These are phyloP conservation scores for Chaitophorus viminalis DNA, from an alignment of 2,888 invertebrate genomes.

Conservation along the genomic window DNA sequence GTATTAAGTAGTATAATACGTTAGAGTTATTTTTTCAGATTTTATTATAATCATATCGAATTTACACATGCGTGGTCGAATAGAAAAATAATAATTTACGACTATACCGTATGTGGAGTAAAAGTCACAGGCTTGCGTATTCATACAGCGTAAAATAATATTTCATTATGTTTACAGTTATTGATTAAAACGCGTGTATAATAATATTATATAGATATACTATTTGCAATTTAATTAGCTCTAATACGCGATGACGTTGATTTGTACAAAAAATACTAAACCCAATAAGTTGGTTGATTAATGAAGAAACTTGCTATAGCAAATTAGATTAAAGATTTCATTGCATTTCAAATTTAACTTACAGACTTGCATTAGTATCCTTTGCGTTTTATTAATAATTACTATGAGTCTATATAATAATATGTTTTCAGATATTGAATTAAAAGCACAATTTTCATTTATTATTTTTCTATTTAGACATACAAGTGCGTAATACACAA, in stretches of 20 bases:
- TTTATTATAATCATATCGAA: slow-evolving; percentile 23
- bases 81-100: slow-evolving; percentile 4
- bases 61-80: not conserved
- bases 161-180: slow-evolving; percentile 30
- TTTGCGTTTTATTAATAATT: slow-evolving; percentile 26
- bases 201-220: not conserved
- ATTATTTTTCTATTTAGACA: not conserved
- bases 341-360: slow-evolving; percentile 28
- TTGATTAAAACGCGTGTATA: slow-evolving; percentile 25
- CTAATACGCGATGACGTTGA: slow-evolving; percentile 16
- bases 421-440: slow-evolving; percentile 10
- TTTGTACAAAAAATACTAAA: not conserved
- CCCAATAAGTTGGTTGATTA: slow-evolving; percentile 44
- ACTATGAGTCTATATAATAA: too few species aligned
- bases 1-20: too few species aligned
- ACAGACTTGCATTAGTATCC: slow-evolving; percentile 1
- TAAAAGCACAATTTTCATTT: slow-evolving; percentile 1
- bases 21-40: not conserved
- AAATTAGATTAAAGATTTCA: slow-evolving; percentile 38
- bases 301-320: slow-evolving; percentile 41
- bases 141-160: slow-evolving; percentile 34
- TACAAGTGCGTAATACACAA: not conserved
- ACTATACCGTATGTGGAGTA: not conserved
- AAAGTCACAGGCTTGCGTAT: slow-evolving; percentile 11
- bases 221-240: slow-evolving; percentile 26